Evolutionary conservation across 2,113 vertebrate species (phyloP).

Genomic region (Paratilapia polleni): DNA sequence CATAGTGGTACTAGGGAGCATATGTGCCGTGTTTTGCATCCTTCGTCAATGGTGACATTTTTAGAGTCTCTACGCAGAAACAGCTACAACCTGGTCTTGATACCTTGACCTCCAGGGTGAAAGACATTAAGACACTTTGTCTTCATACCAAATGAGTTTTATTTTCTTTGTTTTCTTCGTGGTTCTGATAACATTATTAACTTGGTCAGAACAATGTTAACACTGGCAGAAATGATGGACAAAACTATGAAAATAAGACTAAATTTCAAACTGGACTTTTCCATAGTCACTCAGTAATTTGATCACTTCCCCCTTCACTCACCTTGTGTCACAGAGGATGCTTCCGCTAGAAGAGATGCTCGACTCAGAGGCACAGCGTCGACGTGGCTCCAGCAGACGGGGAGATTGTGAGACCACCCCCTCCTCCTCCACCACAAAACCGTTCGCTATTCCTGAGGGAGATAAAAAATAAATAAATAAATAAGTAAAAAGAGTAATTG

Average conservation of each 20-base stretch:
- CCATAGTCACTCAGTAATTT: not conserved
- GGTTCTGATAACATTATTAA: not conserved
- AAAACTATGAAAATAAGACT: not conserved
- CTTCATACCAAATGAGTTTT: no score
- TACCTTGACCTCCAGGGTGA: no score
- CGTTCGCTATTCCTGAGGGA: conserved; percentile 87
- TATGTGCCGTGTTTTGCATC: no score
- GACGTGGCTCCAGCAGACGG: conserved; percentile 88
- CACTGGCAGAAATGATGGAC: not conserved
- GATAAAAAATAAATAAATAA: not conserved
- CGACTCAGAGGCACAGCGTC: conserved; percentile 96
- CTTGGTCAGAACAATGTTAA: not conserved
- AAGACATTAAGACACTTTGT: no score
- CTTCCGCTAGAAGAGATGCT: conserved; percentile 94
- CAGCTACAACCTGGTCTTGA: no score
- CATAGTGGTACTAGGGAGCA: no score
- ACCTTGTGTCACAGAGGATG: conserved; percentile 87
- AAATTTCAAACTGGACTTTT: no score
- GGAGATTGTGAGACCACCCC: conserved; percentile 77
- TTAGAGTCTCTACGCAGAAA: no score
- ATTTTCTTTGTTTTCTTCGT: not conserved
- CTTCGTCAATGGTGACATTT: no score
- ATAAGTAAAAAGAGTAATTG: not conserved
- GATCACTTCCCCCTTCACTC: conserved; percentile 12
- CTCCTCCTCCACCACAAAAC: conserved; percentile 84